Conservation (phyloP, 2,113 vertebrate genomes). For the Rhinoptilus africanus region DNA sequence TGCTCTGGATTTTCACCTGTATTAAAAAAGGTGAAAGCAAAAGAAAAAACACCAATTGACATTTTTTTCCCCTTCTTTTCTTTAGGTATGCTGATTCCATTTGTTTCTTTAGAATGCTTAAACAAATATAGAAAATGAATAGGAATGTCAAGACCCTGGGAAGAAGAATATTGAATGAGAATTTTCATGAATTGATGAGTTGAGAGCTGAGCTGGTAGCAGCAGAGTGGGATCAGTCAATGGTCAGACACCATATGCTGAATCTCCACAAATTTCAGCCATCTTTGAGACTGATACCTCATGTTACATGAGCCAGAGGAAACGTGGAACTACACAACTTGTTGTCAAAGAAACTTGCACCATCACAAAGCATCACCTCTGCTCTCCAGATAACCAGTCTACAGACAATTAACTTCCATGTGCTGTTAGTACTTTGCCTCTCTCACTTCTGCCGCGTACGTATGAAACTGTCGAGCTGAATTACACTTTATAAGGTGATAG, state of each 20-base stretch:
- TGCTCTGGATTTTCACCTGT: background rate
- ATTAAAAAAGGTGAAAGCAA: background rate
- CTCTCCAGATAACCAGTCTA: slow-evolving; percentile 75
- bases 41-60: background rate
- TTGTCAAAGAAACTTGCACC: slow-evolving; percentile 77
- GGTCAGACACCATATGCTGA: background rate
- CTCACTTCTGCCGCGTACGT: slow-evolving; percentile 22
- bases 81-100: background rate
- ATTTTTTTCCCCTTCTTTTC: background rate
- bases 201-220: background rate
- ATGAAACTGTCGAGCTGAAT: background rate
- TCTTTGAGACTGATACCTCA: slow-evolving; percentile 66
- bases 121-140: background rate
- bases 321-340: slow-evolving; percentile 61
- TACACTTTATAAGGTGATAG: slow-evolving; percentile 19
- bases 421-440: slow-evolving; percentile 76
- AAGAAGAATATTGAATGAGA: background rate
- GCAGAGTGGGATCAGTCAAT: background rate
- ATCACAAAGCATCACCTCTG: slow-evolving; percentile 73
- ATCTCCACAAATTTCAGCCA: background rate
- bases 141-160: background rate
- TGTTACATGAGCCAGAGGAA: slow-evolving; percentile 73
- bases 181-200: background rate
- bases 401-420: slow-evolving; percentile 74
- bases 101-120: background rate